phyloP scores from a whole-genome alignment of 2,113 vertebrate species.

The Leptocoma aspasia region DNA sequence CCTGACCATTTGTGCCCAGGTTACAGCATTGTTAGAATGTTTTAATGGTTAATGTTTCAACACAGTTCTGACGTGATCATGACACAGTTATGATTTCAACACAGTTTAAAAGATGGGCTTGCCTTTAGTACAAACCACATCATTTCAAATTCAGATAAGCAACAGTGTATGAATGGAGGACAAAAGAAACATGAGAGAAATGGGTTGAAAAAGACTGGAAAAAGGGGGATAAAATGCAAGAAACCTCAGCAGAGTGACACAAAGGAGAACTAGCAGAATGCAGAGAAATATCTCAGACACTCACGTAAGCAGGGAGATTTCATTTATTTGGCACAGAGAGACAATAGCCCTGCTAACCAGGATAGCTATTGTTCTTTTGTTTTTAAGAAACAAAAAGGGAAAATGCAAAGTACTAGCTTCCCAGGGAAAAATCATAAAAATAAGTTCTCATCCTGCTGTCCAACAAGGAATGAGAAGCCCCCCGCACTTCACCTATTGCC shows the following conservation, averaged over 20 bases:
- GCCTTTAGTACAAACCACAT: background rate
- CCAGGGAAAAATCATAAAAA: conserved; percentile 57
- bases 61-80: background rate
- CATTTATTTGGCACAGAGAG: conserved; percentile 35
- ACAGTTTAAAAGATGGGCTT: background rate
- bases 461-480: background rate
- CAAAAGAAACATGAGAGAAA: conserved; percentile 15
- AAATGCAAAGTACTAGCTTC: background rate
- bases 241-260: background rate
- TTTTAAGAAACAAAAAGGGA: conserved; percentile 56
- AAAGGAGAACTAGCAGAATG: conserved; percentile 17
- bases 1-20: background rate
- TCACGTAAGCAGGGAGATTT: conserved; percentile 49
- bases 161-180: background rate
- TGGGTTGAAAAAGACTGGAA: background rate
- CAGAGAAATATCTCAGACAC: background rate
- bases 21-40: background rate
- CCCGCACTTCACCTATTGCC: background rate
- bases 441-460: conserved; percentile 57
- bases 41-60: conserved; percentile 1
- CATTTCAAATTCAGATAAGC: background rate
- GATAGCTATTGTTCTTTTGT: conserved; percentile 64
- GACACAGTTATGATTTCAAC: background rate
- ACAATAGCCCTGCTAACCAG: conserved; percentile 35
- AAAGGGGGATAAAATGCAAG: background rate